A percentile compares a stretch with the other conserved stretches of the same genome.
Conservation (phyloP, 1,140 invertebrate species). For the Drosophila oshimai region DNA sequence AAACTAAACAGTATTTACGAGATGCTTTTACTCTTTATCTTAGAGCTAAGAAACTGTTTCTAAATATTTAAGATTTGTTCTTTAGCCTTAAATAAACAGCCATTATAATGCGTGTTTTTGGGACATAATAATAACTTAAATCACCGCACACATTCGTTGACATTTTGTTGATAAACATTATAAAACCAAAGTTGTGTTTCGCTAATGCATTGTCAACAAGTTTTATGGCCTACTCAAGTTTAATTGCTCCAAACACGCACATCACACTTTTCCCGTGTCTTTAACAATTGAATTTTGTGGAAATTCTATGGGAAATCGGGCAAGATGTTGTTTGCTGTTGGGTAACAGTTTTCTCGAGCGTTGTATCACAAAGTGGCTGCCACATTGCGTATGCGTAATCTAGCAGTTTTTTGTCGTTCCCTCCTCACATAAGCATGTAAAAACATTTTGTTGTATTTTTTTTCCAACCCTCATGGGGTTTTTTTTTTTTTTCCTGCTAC, state of each 20-base stretch:
- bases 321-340: not conserved
- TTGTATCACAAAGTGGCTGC: conserved; percentile 68
- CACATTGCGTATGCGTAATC: conserved; percentile 76
- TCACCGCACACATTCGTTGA: conserved; percentile 7
- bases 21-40: not conserved
- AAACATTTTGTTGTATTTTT: conserved; percentile 61
- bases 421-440: conserved; percentile 66
- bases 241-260: conserved; percentile 16
- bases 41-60: not conserved
- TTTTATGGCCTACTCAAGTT: conserved; percentile 31
- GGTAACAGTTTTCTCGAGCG: conserved; percentile 9
- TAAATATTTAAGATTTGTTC: not conserved
- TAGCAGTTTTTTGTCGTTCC: conserved; percentile 40
- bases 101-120: not conserved
- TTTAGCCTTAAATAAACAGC: not conserved
- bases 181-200: conserved; percentile 28
- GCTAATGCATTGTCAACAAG: conserved; percentile 45
- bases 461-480: not conserved
- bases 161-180: conserved; percentile 31
- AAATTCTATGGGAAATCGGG: not conserved
- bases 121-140: conserved; percentile 29
- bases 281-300: conserved; percentile 3
- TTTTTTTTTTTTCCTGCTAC: conserved; percentile 1
- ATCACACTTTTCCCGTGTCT: not conserved
- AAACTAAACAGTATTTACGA: not conserved